These are phyloP conservation scores for Poeciliopsis infans DNA, from an alignment of 2,797 vertebrate species.

Conservation along the genomic window DNA sequence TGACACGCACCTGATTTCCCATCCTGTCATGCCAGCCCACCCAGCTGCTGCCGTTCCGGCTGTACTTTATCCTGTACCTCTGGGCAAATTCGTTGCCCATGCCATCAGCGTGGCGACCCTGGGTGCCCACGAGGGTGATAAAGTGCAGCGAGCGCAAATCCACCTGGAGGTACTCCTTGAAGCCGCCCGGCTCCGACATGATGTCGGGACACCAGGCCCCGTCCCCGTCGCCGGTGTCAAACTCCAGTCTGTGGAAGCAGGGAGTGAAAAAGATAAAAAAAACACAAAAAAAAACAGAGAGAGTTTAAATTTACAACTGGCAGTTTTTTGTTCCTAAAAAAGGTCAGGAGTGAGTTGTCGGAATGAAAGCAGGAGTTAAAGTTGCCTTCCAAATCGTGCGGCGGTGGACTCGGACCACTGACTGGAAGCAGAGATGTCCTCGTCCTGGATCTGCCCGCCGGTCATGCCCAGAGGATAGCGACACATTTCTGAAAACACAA, in stretches of 20 bases:
- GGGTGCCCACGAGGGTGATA: conserved; percentile 94
- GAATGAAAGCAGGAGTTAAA: conserved; percentile 10
- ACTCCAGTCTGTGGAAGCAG: conserved; percentile 85
- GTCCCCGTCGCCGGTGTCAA: conserved; percentile 90
- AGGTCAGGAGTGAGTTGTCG: not conserved
- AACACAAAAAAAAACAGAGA: not conserved
- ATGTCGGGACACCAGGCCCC: conserved; percentile 95
- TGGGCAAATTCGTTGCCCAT: conserved; percentile 96
- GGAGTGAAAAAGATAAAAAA: not conserved
- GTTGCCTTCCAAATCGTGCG: conserved; percentile 93
- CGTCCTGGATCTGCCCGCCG: conserved; percentile 92
- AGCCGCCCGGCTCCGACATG: conserved; percentile 84
- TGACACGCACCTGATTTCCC: conserved; percentile 85
- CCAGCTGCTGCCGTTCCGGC: conserved; percentile 92
- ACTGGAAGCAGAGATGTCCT: conserved; percentile 98
- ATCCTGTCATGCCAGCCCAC: conserved; percentile 91
- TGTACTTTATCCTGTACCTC: conserved; percentile 94
- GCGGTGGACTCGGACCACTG: conserved; percentile 98
- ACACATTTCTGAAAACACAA: conserved; percentile 87
- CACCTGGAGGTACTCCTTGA: conserved; percentile 94
- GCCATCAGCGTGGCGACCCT: conserved; percentile 93
- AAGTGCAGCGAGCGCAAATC: conserved; percentile 92
- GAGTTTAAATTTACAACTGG: not conserved
- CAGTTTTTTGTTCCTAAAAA: not conserved
- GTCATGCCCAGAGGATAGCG: conserved; percentile 97